These are phyloP conservation scores for Steinernema hermaphroditum DNA, from an alignment of 2,888 invertebrate genomes.

Conservation along the genomic window DNA sequence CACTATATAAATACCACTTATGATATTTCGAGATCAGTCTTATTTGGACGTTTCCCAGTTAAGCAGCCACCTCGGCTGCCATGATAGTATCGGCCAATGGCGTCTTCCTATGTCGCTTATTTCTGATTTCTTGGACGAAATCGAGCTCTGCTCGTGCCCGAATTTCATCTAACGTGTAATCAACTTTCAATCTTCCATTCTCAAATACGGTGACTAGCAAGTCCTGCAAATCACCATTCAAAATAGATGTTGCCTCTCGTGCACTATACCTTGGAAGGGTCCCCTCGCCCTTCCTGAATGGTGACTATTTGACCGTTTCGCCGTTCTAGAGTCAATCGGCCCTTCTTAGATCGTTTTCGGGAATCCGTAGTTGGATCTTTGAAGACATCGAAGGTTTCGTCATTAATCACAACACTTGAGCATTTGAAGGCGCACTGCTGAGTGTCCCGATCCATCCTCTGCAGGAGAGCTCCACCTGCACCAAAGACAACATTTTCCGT, in stretches of 20 bases:
- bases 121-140: constrained; percentile 40
- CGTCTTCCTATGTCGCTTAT: neutral
- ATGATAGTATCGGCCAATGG: neutral
- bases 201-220: constrained; percentile 69
- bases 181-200: constrained; percentile 69
- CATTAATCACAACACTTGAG: constrained; percentile 68
- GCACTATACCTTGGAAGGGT: constrained; percentile 66
- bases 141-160: constrained; percentile 67
- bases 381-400: constrained; percentile 69
- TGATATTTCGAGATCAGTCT: neutral
- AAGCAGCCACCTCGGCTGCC: neutral
- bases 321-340: constrained; percentile 68
- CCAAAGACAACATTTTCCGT: constrained; percentile 70
- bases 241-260: neutral
- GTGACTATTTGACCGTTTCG: constrained; percentile 65
- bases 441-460: constrained; percentile 70
- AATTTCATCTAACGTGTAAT: constrained; percentile 69
- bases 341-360: constrained; percentile 70
- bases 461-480: constrained; percentile 70
- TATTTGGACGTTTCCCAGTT: neutral
- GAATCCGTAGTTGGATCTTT: constrained; percentile 70
- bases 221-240: constrained; percentile 68
- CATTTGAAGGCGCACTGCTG: constrained; percentile 71
- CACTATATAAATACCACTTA: neutral
- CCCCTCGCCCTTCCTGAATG: constrained; percentile 67